Evolutionary conservation across 2,113 vertebrate genomes (phyloP).

Genomic region (human (Homo sapiens)): DNA sequence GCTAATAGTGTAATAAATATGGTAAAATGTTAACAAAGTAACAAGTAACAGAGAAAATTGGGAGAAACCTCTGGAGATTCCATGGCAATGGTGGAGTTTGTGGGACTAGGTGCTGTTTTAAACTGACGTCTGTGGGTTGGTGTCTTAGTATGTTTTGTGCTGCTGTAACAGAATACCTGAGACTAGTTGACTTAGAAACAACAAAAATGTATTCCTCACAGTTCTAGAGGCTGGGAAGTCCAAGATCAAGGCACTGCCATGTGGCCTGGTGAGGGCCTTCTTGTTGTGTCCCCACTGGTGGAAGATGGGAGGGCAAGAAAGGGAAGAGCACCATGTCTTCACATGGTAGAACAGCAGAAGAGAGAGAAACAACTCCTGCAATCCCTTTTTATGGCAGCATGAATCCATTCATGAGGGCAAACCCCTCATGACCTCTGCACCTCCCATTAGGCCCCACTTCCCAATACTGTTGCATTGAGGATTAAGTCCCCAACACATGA

Average conservation of each 20-base stretch:
- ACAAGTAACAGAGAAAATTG: not conserved
- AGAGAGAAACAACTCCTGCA: not conserved
- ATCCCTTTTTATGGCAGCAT: not conserved
- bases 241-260: too few species aligned
- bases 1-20: not conserved
- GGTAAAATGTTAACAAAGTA: not conserved
- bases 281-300: not conserved
- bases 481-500: too few species aligned
- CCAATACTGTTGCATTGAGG: too few species aligned
- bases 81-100: not conserved
- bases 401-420: not conserved
- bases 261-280: not conserved
- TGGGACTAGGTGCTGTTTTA: not conserved
- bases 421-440: not conserved
- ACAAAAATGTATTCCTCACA: not conserved
- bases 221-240: not conserved
- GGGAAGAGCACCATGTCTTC: not conserved
- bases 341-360: not conserved
- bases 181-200: not conserved
- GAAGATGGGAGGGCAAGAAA: not conserved
- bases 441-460: too few species aligned
- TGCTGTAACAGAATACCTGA: not conserved
- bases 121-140: not conserved
- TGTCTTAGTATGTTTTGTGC: not conserved
- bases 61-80: not conserved